Evolutionary conservation across 2,888 invertebrate species (phyloP), one percentile per base, ranked within the genome.

Genomic region (Andricus quercusramuli): DNA sequence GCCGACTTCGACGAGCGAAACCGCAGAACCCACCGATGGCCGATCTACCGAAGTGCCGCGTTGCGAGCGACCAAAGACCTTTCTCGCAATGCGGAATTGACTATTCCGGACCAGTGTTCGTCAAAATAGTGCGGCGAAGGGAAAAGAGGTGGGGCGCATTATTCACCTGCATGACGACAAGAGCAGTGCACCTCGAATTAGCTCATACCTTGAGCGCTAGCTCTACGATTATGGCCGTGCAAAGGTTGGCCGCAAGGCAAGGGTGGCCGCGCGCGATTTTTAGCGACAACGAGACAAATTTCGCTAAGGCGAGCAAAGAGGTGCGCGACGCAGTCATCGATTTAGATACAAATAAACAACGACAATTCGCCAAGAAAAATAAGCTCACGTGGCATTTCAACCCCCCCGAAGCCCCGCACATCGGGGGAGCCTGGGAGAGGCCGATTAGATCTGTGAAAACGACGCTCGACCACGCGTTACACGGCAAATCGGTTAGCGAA

Each of bases 401-500:
- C 59, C n/a, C n/a, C n/a, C n/a, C n/a, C n/a, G n/a, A n/a, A n/a
- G n/a, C n/a, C n/a, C n/a, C n/a, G n/a, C n/a, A n/a, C n/a, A n/a
- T n/a, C n/a, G n/a, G n/a, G n/a, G n/a, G n/a, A n/a, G n/a, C n/a
- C n/a, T n/a, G n/a, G 80, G 82, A 82, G 22, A 47, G 65, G 1
- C 15, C 79, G 6, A 44, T 82, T 4, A 15, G 62, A 2, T 65
- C 51, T 1, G 81, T 85, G 0, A 86, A 85, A 56, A 25, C 9
- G 2, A 83, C 86, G 0, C 56, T 89, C 6, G 68, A 66, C 3
- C 78, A 78, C 15, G 77, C 83, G 11, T 51, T 86, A 13, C 83
- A 82, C 5, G 84, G 82, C 15, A 74, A 79, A 79, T 13, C 87
- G 85, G 0, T 80, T 32, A 22, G 8, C 9, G 88, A 88, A 41